Conservation (phyloP, 2,797 vertebrate species). For the Uromys caudimaculatus region DNA sequence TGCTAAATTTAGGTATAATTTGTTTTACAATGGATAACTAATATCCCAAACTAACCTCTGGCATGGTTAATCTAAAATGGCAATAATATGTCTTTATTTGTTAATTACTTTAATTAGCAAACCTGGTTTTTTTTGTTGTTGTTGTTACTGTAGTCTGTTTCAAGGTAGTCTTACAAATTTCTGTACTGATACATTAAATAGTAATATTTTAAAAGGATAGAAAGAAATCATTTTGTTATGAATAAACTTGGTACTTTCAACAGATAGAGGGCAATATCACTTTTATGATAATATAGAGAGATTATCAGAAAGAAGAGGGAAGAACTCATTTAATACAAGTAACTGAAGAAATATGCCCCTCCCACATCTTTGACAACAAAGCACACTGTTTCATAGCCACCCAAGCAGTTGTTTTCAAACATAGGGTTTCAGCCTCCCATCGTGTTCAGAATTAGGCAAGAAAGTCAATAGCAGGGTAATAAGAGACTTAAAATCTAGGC, state of each 20-base stretch:
- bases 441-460: neutral
- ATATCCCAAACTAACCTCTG: neutral
- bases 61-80: neutral
- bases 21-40: neutral
- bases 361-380: neutral
- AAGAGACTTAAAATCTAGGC: neutral
- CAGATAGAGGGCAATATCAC: neutral
- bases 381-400: neutral
- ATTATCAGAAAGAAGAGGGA: neutral
- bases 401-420: neutral
- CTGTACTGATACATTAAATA: neutral
- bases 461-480: neutral
- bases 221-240: neutral
- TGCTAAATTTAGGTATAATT: neutral
- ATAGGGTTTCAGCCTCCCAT: neutral
- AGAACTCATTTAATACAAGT: neutral
- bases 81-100: neutral
- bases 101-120: neutral
- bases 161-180: neutral
- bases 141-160: neutral
- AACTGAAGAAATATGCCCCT: neutral
- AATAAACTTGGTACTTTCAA: neutral
- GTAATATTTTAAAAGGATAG: neutral
- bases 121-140: neutral
- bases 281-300: too few species aligned